These are phyloP conservation scores for Himalopsyche tibetana DNA, from an alignment of 2,888 invertebrate species.

Conservation along the genomic window DNA sequence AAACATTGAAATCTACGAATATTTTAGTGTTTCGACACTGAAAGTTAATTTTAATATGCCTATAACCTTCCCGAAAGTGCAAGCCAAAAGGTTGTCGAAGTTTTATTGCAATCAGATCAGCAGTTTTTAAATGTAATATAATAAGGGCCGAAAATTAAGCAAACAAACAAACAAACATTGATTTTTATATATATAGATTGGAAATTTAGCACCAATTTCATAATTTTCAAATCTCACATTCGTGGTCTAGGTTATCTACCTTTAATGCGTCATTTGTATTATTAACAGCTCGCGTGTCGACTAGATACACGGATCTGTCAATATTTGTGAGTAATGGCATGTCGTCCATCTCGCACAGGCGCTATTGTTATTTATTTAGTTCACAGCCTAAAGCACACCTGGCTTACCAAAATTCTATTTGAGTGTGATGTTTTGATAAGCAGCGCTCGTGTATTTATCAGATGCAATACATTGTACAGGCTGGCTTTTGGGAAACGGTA, in stretches of 20 bases:
- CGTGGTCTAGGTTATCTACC: not conserved
- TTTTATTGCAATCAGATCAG: no score
- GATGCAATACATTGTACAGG: not conserved
- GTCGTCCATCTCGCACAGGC: constrained; percentile 52
- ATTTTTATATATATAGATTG: no score
- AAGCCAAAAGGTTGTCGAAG: no score
- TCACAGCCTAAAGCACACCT: constrained; percentile 31
- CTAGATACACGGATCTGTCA: constrained; percentile 52
- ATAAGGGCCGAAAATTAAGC: no score
- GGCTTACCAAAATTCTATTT: constrained; percentile 28
- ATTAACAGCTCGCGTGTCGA: constrained; percentile 19
- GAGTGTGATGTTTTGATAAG: constrained; percentile 34
- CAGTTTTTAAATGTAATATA: no score
- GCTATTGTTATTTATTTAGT: constrained; percentile 42
- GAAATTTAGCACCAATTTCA: no score
- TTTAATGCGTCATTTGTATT: constrained; percentile 19
- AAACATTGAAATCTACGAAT: no score
- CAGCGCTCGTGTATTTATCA: constrained; percentile 18
- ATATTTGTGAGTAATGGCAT: constrained; percentile 54
- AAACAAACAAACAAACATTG: no score
- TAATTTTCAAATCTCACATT: not conserved
- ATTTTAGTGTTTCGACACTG: no score
- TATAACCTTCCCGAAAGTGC: no score
- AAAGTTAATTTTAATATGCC: no score
- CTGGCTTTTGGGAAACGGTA: not conserved